Percentiles rank a stretch among this genome's conserved stretches.
Evolutionary conservation across 2,888 invertebrate species (phyloP).

Genomic region (Anodontia alba): DNA sequence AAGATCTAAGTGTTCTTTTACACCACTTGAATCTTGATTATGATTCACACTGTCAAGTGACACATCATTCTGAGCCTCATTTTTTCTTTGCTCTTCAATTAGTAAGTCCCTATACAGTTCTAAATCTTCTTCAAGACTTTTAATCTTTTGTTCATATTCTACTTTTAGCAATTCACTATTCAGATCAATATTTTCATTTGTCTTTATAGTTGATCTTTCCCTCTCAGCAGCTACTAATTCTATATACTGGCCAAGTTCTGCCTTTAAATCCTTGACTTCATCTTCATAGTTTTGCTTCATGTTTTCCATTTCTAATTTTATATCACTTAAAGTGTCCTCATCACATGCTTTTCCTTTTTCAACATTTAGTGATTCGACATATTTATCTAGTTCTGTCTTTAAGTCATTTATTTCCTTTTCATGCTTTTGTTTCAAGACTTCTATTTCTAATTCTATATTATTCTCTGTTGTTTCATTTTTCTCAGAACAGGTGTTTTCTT

Average conservation of each 20-base stretch:
- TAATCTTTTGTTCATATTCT: constrained; percentile 13
- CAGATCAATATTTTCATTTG: not conserved
- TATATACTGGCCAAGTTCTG: not conserved
- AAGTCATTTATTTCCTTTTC: not conserved
- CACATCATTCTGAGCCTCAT: not conserved
- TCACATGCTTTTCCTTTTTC: not conserved
- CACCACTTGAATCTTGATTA: not conserved
- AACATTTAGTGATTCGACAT: not conserved
- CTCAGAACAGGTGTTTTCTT: not conserved
- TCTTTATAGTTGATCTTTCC: not conserved
- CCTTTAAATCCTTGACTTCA: not conserved
- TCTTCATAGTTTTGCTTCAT: not conserved
- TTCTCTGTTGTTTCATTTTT: not conserved
- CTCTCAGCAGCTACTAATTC: not conserved
- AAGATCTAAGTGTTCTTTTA: not conserved
- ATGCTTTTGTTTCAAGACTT: not conserved
- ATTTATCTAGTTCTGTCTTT: not conserved
- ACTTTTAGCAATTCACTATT: constrained; percentile 7
- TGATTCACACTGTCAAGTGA: not conserved
- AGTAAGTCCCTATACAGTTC: not conserved
- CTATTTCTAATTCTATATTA: not conserved
- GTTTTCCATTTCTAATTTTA: not conserved
- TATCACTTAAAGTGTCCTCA: not conserved
- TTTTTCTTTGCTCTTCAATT: constrained; percentile 1
- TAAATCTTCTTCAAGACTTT: constrained; percentile 6